Evolutionary conservation across 2,113 vertebrate genomes (phyloP), one percentile per base, ranked within the genome.

Genomic region (Callipepla californica): DNA sequence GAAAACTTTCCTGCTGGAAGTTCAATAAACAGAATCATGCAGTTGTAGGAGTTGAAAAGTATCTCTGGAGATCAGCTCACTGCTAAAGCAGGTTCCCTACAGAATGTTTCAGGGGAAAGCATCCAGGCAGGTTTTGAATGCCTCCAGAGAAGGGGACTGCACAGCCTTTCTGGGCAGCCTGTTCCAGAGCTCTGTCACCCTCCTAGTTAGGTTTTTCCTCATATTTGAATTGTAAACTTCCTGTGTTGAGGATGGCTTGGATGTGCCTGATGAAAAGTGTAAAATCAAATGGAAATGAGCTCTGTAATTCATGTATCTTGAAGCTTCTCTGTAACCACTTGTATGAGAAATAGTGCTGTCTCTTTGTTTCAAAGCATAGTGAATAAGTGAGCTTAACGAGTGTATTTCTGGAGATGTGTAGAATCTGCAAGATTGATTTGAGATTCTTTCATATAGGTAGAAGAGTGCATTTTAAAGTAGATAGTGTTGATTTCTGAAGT

Each of bases 271-370:
- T 50, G 22, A 32, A 13, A 83, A 45, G 10, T 18, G 5, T 40
- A 4, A 38, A 14, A 44, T 1, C 0, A 19, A 80, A 77, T 20
- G 45, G 28, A 62, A 21, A 47, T 21, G 80, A 0, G 0, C 28
- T 47, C 32, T 34, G 4, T 67, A 47, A 36, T 62, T 85, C 66
- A 55, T 50, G 18, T 30, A 4, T 38, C 32, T 40, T 62, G 47
- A 22, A 77, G 8, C 14, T 48, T 77, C 34, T 77, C 1, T 70
- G 19, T 34, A 32, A 38, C 17, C 38, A 20, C 6, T 45, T 61
- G 22, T 26, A 40, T 3, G 2, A 69, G 48, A 82, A 85, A 74
- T 1, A 6, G 3, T 30, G 28, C 48, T 59, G 8, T n/a, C 2
- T 4, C 22, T 70, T 61, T 15, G n/a, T 91, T 91, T 28, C 15